Conservation (phyloP, 2,113 vertebrate genomes). For the Cochlearius cochlearius region DNA sequence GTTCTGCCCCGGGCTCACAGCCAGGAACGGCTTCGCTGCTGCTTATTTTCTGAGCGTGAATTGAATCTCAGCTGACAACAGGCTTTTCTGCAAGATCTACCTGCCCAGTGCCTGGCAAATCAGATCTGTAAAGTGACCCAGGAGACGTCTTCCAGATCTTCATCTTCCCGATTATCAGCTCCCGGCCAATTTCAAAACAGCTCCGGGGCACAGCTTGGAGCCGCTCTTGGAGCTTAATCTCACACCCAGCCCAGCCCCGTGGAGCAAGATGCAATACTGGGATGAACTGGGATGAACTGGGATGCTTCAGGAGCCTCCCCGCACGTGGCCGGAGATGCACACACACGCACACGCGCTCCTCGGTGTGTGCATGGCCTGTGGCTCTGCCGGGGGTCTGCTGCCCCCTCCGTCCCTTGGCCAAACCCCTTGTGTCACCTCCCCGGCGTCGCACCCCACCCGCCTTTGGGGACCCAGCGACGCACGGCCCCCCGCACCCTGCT, state of each 20-base stretch:
- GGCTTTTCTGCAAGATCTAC: not conserved
- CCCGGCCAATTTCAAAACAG: accelerated
- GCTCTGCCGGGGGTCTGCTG: not conserved
- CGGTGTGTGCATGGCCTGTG: accelerated
- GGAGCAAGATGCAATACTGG: not conserved
- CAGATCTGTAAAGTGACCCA: not conserved
- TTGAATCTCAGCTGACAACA: not conserved
- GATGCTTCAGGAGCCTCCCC: not conserved
- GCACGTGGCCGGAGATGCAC: accelerated
- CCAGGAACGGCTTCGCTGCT: not conserved
- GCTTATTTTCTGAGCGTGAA: not conserved
- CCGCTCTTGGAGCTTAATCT: accelerated
- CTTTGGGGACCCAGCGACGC: not conserved
- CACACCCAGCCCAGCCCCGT: accelerated
- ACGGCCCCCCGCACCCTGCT: accelerated
- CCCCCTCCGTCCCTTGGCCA: not conserved
- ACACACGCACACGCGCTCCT: accelerated
- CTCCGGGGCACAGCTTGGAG: not conserved
- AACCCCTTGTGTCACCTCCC: not conserved
- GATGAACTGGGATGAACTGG: not conserved
- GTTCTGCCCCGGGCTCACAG: not conserved
- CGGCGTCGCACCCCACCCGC: accelerated
- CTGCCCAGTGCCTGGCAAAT: not conserved
- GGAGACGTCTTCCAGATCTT: not conserved
- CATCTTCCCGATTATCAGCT: not conserved